Evolutionary conservation across 2,113 vertebrate genomes (phyloP), one percentile per base, ranked within the genome.

Genomic region (Oncorhynchus clarkii): DNA sequence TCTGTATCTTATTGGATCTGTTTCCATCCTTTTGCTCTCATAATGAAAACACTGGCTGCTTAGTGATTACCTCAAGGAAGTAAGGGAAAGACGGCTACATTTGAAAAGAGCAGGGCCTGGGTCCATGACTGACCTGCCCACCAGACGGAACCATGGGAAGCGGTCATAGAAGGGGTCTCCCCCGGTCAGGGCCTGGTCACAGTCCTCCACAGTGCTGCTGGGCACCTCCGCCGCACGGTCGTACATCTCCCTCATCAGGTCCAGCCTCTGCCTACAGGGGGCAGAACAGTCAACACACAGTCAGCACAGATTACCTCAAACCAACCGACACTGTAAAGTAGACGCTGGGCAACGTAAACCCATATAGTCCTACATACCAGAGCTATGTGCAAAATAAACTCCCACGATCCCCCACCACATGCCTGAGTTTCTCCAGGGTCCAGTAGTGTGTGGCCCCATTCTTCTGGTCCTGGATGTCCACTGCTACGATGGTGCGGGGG

Each of bases 111-210:
- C 27, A 67, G 34, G 59, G 71, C 12, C 49, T 67, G 76, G 26
- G 67, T 34, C 14, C 4, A 11, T 14, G 54, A 73, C 95, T 89
- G 86, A 98, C 98, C 98, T 95, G 92, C 98, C 97, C 0, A 99
- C 98, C 78, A 99, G 94, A 81, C 97, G 96, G 93, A 99, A 99
- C 97, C 98, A 99, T 27, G 98, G 98, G 86, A 99, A 99, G 76
- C 98, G 96, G 86, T 99, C 98, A 0, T 99, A 99, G 93, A 99
- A 99, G 49, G 98, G 98, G 75, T 99, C 98, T 3, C 98, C 97
- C 0, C 97, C 97, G 0, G 96, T 98, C 88, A 99, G 93, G 69
- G 96, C 92, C 0, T 96, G 97, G 91, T 99, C 97, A 1, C 96
- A 98, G 90, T 99, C 97, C 75, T 99, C 97, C 0, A 95, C 94